Evolutionary conservation across 2,888 invertebrate species (phyloP), one percentile per base, ranked within the genome.

Genomic region (Lomographa bimaculata): DNA sequence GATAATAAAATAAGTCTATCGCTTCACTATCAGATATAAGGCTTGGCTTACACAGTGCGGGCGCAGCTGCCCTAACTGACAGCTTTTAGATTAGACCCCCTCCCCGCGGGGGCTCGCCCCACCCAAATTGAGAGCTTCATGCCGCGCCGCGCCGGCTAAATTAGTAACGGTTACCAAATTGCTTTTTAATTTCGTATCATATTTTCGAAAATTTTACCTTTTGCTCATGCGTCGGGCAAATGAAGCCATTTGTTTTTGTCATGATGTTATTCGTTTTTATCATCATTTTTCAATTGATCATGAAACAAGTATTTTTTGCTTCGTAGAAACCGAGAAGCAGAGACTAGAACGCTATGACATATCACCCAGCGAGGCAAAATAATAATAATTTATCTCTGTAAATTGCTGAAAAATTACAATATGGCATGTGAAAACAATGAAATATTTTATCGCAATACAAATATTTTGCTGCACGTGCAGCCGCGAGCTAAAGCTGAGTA

Each of bases 91-190:
- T 86, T 84, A 81, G 81, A 69, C 70, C 71, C 72, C 74, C 63
- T 44, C 59, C 57, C 49, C 58, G 47, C 62, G 57, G 59, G 47
- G 56, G 62, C 58, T 58, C 60, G 64, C 79, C 80, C 79, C 77
- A 69, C 75, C 79, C 77, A 78, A 84, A 84, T 81, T 78, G 82
- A 81, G 80, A 79, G 74, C 74, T 76, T 73, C 74, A 62, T 60
- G 69, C 73, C 70, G 75, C 71, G 72, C 74, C 71, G 70, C 71
- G 72, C 74, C 71, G 70, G 66, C 80, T 79, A 82, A 85, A 87
- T 87, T 85, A 86, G 85, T 84, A 81, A 85, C 79, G 83, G 84
- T 83, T 81, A 81, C 79, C 71, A 85, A 89, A 89, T 89, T 81
- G 83, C 79, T 82, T 85, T 87, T 85, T 86, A 86, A 87, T 87